Evolutionary conservation across 2,113 vertebrate species (phyloP).

Genomic region (Hippocampus zosterae): DNA sequence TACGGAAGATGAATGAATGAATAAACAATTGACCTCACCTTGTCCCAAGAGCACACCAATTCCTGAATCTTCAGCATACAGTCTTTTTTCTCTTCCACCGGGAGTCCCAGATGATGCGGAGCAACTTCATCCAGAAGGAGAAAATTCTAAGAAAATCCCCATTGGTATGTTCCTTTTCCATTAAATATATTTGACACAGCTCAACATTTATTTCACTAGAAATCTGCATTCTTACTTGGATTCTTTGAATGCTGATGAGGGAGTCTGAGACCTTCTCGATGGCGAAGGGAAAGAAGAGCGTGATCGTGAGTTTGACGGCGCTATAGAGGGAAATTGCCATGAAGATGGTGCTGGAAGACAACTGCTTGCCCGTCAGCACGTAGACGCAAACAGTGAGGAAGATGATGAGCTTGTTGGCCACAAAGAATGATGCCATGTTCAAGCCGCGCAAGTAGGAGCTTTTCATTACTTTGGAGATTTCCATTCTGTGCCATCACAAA

Average conservation of each 20-base stretch:
- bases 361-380: slow-evolving; percentile 78
- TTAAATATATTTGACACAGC: background rate
- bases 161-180: background rate
- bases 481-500: slow-evolving; percentile 71
- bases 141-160: slow-evolving; percentile 68
- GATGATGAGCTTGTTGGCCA: slow-evolving; percentile 88
- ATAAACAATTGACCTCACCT: slow-evolving; percentile 62
- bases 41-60: slow-evolving; percentile 83
- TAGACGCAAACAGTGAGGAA: slow-evolving; percentile 88
- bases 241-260: slow-evolving; percentile 84
- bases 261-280: slow-evolving; percentile 85
- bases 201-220: background rate
- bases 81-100: slow-evolving; percentile 61
- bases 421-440: slow-evolving; percentile 92
- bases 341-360: slow-evolving; percentile 86
- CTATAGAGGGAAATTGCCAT: slow-evolving; percentile 83
- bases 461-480: slow-evolving; percentile 85
- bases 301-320: slow-evolving; percentile 85
- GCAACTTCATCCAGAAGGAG: slow-evolving; percentile 82
- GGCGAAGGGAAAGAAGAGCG: slow-evolving; percentile 89
- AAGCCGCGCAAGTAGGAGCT: slow-evolving; percentile 92
- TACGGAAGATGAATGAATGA: no score
- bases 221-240: slow-evolving; percentile 75
- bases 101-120: slow-evolving; percentile 49
- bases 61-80: slow-evolving; percentile 74